A percentile compares a stretch with the other conserved stretches of the same genome.
These are phyloP conservation scores for Torymus auratus DNA, from an alignment of 2,888 invertebrate genomes.

Conservation along the genomic window DNA sequence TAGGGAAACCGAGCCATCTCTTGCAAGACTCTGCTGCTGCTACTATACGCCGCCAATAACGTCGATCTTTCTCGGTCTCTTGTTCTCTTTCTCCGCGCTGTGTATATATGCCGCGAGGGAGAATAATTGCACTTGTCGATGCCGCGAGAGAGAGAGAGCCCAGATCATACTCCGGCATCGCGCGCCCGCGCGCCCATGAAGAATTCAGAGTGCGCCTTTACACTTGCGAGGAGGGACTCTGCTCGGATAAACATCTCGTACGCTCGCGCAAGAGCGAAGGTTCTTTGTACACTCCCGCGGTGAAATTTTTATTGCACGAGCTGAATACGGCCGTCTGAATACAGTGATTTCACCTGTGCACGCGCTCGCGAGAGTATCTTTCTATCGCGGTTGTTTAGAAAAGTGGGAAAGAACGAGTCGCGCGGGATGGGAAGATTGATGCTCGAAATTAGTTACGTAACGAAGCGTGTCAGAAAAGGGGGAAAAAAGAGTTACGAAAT, in stretches of 20 bases:
- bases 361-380: no score
- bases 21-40: background rate
- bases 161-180: constrained; percentile 42
- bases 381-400: no score
- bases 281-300: background rate
- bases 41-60: constrained; percentile 21
- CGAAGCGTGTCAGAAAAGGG: background rate
- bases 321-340: no score
- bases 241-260: constrained; percentile 43
- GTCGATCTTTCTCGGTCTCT: constrained; percentile 28
- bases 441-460: background rate
- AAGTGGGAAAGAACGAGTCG: background rate
- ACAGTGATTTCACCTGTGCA: no score
- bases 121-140: constrained; percentile 37
- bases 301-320: background rate
- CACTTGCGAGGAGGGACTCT: constrained; percentile 17
- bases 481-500: background rate
- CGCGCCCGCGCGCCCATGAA: constrained; percentile 8
- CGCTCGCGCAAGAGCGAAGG: background rate
- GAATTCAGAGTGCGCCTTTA: constrained; percentile 55
- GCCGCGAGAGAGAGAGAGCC: background rate
- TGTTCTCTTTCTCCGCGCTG: constrained; percentile 5
- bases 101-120: background rate
- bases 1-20: constrained; percentile 50
- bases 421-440: background rate